Conservation (phyloP, 2,888 invertebrate species). For the Eupithecia tripunctaria region DNA sequence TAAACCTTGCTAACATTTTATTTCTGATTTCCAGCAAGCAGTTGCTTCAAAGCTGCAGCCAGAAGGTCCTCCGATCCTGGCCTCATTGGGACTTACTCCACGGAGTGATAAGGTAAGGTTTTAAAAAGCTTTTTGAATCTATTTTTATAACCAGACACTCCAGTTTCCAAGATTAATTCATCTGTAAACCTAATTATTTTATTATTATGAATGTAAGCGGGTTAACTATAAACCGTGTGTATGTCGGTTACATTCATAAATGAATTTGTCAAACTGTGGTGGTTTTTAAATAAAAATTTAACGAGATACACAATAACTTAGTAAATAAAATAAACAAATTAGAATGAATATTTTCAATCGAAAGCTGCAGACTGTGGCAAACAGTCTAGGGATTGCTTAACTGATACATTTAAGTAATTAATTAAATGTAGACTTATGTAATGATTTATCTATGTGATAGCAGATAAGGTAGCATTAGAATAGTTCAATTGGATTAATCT, state of each 20-base stretch:
- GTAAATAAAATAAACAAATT: neutral
- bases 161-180: slow-evolving; percentile 10
- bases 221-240: neutral
- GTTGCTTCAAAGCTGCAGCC: slow-evolving; percentile 70
- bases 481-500: slow-evolving; percentile 79
- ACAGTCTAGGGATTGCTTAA: neutral
- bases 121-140: neutral
- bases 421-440: neutral
- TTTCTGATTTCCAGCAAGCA: slow-evolving; percentile 65
- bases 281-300: neutral
- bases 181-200: neutral
- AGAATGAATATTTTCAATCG: neutral
- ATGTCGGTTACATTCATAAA: neutral
- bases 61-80: slow-evolving; percentile 82
- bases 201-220: neutral
- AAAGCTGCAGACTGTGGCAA: neutral
- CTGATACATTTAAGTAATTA: neutral
- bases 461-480: slow-evolving; percentile 53
- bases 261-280: neutral
- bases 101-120: slow-evolving; percentile 83
- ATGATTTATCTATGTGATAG: slow-evolving; percentile 7
- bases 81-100: slow-evolving; percentile 81
- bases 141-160: slow-evolving; percentile 4
- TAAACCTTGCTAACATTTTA: neutral
- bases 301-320: neutral